Percentiles rank a stretch among this genome's conserved stretches.
These are phyloP conservation scores for Drosophila algonquin DNA, from an alignment of 2,888 invertebrate species.

Conservation along the genomic window DNA sequence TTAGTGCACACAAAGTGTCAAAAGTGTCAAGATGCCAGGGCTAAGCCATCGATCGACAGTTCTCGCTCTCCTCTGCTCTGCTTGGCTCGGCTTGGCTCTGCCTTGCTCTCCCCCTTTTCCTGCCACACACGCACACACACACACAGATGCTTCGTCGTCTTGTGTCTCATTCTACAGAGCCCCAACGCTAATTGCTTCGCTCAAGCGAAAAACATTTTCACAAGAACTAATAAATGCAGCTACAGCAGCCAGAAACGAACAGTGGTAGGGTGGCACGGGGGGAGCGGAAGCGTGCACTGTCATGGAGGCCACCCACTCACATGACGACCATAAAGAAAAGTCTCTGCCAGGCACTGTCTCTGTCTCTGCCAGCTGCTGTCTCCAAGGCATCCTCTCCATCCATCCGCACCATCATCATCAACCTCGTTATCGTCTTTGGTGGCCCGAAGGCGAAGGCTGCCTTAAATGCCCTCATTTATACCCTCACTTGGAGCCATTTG, in stretches of 20 bases:
- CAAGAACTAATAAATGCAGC: conserved; percentile 55
- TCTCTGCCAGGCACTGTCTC: conserved; percentile 26
- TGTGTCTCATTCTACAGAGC: too few relatives aligned
- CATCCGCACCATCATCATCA: conserved; percentile 5
- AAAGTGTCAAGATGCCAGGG: conserved; percentile 51
- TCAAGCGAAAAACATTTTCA: conserved; percentile 51
- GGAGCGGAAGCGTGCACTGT: not conserved
- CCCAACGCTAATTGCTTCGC: conserved; percentile 49
- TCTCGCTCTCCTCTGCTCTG: not conserved
- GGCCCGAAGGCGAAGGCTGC: conserved; percentile 43
- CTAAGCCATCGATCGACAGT: conserved; percentile 44
- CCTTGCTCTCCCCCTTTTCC: not conserved
- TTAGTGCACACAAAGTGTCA: conserved; percentile 50
- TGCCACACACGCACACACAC: not conserved
- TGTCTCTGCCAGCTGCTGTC: conserved; percentile 31
- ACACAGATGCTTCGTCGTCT: not conserved
- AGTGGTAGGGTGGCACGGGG: too few relatives aligned
- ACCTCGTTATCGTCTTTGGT: conserved; percentile 18
- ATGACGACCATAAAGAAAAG: conserved; percentile 34
- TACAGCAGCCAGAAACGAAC: conserved; percentile 15
- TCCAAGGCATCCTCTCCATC: conserved; percentile 18
- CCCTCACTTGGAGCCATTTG: not conserved
- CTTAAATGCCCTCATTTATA: conserved; percentile 48
- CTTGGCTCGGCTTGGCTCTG: too few relatives aligned
- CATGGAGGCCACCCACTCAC: conserved; percentile 20